Evolutionary conservation across 2,888 invertebrate species (phyloP).

Genomic region (Tinea semifulvella): DNA sequence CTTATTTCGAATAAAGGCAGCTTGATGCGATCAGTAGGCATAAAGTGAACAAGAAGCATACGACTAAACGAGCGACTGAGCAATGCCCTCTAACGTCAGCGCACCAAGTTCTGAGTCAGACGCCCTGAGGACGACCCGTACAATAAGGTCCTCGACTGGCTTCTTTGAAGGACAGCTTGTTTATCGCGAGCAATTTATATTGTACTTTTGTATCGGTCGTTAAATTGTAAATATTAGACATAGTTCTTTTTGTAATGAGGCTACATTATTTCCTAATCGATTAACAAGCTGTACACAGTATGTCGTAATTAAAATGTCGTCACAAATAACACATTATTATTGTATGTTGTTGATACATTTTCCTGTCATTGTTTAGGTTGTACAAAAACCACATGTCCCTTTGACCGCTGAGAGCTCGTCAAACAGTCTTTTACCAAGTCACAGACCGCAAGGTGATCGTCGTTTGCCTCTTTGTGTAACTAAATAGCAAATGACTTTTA

Average conservation of each 20-base stretch:
- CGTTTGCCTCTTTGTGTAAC: conserved; percentile 7
- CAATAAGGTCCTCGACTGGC: conserved; percentile 62
- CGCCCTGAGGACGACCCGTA: conserved; percentile 54
- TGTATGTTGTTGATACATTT: conserved; percentile 11
- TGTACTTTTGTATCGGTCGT: conserved; percentile 16
- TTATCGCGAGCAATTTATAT: conserved; percentile 35
- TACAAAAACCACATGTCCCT: conserved; percentile 8
- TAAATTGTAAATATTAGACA: conserved; percentile 4
- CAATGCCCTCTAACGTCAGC: conserved; percentile 61
- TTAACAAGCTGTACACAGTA: not conserved
- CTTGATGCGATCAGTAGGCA: conserved; percentile 39
- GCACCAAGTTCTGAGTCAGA: conserved; percentile 56
- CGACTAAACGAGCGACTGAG: conserved; percentile 36
- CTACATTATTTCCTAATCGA: not conserved
- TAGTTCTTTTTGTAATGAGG: conserved; percentile 1
- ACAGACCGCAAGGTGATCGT: conserved; percentile 12
- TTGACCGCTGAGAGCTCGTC: conserved; percentile 8
- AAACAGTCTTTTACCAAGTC: conserved; percentile 8
- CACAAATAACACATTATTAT: conserved; percentile 1
- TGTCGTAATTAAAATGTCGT: not conserved
- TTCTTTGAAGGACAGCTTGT: conserved; percentile 49
- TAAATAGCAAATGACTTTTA: not conserved
- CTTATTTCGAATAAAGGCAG: conserved; percentile 35
- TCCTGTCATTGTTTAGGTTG: conserved; percentile 11
- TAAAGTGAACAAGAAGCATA: conserved; percentile 33